Conservation (phyloP, 1,140 invertebrate genomes). For the Danaus plexippus region DNA sequence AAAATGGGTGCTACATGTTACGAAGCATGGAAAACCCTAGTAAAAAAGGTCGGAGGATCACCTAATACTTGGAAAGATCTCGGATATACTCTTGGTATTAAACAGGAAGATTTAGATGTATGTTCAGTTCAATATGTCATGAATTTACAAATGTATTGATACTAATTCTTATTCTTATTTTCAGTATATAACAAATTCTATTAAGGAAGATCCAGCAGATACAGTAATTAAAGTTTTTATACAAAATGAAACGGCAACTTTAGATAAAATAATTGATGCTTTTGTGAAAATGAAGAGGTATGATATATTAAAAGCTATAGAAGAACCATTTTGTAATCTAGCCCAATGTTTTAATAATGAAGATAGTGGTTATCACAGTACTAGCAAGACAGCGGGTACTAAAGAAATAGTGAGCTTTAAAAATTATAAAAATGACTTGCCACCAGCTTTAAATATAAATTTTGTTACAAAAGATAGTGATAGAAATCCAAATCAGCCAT, state of each 20-base stretch:
- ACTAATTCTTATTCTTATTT: constrained; percentile 21
- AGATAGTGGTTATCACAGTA: constrained; percentile 65
- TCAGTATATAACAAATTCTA: constrained; percentile 63
- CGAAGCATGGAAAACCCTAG: constrained; percentile 49
- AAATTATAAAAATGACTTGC: constrained; percentile 51
- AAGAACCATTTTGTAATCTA: constrained; percentile 47
- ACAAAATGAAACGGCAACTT: constrained; percentile 62
- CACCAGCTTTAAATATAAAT: constrained; percentile 58
- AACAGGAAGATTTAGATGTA: constrained; percentile 55
- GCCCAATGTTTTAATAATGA: constrained; percentile 53
- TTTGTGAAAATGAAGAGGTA: constrained; percentile 59
- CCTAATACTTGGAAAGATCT: constrained; percentile 54
- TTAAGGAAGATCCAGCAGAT: constrained; percentile 60
- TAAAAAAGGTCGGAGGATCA: constrained; percentile 51
- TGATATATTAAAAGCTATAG: constrained; percentile 63
- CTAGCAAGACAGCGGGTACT: constrained; percentile 37
- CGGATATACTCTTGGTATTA: constrained; percentile 42
- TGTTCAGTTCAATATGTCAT: constrained; percentile 20
- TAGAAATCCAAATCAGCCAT: constrained; percentile 37
- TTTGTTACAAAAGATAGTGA: constrained; percentile 39
- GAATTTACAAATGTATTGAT: neutral
- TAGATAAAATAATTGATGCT: constrained; percentile 62
- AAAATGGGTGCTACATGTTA: constrained; percentile 49
- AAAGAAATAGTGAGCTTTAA: constrained; percentile 53
- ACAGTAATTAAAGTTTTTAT: constrained; percentile 59